These are phyloP conservation scores for Hyles vespertilio DNA, from an alignment of 1,140 invertebrate genomes.

Conservation along the genomic window DNA sequence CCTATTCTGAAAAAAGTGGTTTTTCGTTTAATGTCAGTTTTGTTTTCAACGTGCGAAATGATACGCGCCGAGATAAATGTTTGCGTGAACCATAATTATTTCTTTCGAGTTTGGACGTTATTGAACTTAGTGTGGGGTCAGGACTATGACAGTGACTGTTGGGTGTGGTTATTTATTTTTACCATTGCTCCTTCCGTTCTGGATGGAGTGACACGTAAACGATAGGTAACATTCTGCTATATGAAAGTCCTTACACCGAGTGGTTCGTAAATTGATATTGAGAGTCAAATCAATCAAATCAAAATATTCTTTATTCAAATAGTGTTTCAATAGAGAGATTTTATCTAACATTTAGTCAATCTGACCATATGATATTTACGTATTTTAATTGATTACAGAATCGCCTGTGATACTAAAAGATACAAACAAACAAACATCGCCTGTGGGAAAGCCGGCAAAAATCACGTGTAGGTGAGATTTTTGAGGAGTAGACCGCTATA, in stretches of 20 bases:
- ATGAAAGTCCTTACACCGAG: neutral
- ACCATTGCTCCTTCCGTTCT: neutral
- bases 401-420: conserved; percentile 38
- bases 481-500: conserved; percentile 4
- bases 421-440: conserved; percentile 16
- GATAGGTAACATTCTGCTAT: neutral
- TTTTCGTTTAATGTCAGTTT: too few relatives aligned
- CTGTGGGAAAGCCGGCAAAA: conserved; percentile 32
- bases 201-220: neutral
- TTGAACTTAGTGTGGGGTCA: too few relatives aligned
- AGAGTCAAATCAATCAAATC: neutral
- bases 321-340: neutral
- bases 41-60: too few relatives aligned
- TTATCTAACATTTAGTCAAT: neutral
- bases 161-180: too few relatives aligned
- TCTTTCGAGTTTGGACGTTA: too few relatives aligned
- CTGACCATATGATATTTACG: neutral
- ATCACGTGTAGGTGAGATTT: conserved; percentile 69
- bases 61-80: too few relatives aligned
- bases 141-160: too few relatives aligned
- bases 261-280: too few relatives aligned
- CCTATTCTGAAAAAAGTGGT: too few relatives aligned
- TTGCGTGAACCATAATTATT: too few relatives aligned
- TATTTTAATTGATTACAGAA: conserved; percentile 31
- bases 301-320: too few relatives aligned